phyloP scores from a whole-genome alignment of 2,113 vertebrate species.

The Forbesichthys papilliferus region DNA sequence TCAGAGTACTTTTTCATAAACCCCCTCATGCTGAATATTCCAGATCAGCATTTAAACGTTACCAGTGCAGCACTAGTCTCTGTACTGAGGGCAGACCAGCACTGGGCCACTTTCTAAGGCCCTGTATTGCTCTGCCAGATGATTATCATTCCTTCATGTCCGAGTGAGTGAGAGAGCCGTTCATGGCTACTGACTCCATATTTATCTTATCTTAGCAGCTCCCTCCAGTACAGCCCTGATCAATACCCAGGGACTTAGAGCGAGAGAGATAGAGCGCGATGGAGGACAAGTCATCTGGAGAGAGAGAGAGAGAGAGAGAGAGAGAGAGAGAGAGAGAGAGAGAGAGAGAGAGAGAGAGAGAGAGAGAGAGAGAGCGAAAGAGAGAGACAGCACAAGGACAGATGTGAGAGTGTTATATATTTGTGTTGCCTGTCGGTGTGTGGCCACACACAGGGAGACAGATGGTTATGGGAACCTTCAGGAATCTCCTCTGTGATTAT shows the following conservation, averaged over 20 bases:
- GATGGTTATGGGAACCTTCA: conserved; percentile 52
- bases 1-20: too few species aligned
- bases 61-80: background rate
- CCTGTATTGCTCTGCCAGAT: conserved; percentile 32
- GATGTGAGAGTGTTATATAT: conserved; percentile 57
- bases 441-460: conserved; percentile 57
- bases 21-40: too few species aligned
- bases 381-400: conserved; percentile 47
- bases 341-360: conserved; percentile 15
- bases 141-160: conserved; percentile 59
- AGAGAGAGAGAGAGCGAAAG: background rate
- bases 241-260: conserved; percentile 68
- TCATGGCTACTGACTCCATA: conserved; percentile 69
- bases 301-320: conserved; percentile 17
- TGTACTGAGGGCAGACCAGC: conserved; percentile 22
- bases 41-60: background rate
- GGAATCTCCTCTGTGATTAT: conserved; percentile 52
- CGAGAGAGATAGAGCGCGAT: conserved; percentile 36
- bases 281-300: conserved; percentile 65
- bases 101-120: conserved; percentile 22
- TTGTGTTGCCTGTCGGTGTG: conserved; percentile 48
- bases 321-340: conserved; percentile 36
- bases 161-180: conserved; percentile 54
- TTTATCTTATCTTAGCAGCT: conserved; percentile 64
- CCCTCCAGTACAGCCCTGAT: conserved; percentile 61